A percentile compares a stretch with the other conserved stretches of the same genome.
Evolutionary conservation across 2,888 invertebrate species (phyloP).

Genomic region (Cheilosia impressa): DNA sequence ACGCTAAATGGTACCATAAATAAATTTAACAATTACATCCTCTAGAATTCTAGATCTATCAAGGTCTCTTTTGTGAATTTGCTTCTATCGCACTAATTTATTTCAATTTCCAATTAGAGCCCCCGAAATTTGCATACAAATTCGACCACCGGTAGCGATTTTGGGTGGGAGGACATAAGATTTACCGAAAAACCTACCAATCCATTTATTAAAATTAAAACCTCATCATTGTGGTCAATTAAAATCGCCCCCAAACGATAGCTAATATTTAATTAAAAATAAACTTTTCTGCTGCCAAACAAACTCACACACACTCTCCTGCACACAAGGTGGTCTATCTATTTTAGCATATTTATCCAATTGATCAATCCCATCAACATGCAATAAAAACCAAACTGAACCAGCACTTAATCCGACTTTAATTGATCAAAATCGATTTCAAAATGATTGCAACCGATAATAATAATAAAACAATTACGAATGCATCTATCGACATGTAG

Average conservation of each 20-base stretch:
- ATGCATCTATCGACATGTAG: conserved; percentile 51
- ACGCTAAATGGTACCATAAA: conserved; percentile 52
- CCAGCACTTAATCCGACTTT: conserved; percentile 54
- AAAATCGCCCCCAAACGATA: conserved; percentile 47
- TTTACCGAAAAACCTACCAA: conserved; percentile 13
- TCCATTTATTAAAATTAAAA: conserved; percentile 40
- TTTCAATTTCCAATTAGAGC: background rate
- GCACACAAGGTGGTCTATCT: conserved; percentile 39
- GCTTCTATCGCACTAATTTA: too few relatives aligned
- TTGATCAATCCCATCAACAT: conserved; percentile 52
- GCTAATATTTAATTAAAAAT: conserved; percentile 9
- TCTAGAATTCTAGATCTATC: background rate
- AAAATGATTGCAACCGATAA: conserved; percentile 55
- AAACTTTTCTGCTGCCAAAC: background rate
- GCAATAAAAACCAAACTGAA: conserved; percentile 40
- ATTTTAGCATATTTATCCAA: conserved; percentile 59
- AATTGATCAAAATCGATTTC: conserved; percentile 69
- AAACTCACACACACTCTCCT: background rate
- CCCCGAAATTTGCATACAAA: background rate
- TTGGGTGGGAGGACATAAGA: background rate
- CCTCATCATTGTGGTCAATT: conserved; percentile 48
- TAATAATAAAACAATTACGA: conserved; percentile 35
- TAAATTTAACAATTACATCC: conserved; percentile 47
- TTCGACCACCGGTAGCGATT: conserved; percentile 1
- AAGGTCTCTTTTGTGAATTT: conserved; percentile 6